Evolutionary conservation across 1,140 invertebrate species (phyloP).

Genomic region (Lucilia cuprina): DNA sequence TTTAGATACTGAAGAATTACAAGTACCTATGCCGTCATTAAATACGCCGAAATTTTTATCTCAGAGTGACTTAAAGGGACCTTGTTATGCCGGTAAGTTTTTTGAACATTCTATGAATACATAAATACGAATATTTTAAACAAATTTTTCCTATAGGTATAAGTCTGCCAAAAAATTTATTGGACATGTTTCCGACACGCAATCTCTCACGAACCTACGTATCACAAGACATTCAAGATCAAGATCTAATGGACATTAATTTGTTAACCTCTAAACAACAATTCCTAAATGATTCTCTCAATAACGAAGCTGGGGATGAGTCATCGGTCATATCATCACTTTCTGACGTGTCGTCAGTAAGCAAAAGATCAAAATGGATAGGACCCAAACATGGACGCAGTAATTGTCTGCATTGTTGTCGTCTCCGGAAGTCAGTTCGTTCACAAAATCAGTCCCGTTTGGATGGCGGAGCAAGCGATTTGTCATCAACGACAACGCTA

Average conservation of each 20-base stretch:
- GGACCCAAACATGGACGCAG: slow-evolving; percentile 51
- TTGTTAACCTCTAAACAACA: slow-evolving; percentile 49
- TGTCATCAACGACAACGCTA: slow-evolving; percentile 40
- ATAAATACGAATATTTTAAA: neutral
- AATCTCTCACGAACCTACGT: slow-evolving; percentile 57
- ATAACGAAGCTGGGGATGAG: slow-evolving; percentile 56
- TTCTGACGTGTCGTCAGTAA: slow-evolving; percentile 55
- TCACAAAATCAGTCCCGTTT: slow-evolving; percentile 31
- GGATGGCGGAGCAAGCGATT: slow-evolving; percentile 19
- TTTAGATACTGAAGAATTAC: slow-evolving; percentile 50
- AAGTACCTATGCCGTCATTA: slow-evolving; percentile 49
- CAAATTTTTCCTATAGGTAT: slow-evolving; percentile 67
- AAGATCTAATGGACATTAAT: slow-evolving; percentile 53
- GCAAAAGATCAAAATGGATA: slow-evolving; percentile 50
- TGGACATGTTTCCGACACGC: slow-evolving; percentile 72
- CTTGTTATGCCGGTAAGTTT: slow-evolving; percentile 51
- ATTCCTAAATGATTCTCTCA: slow-evolving; percentile 56
- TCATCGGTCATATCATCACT: slow-evolving; percentile 53
- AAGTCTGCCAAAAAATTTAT: slow-evolving; percentile 74
- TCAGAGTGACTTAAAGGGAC: slow-evolving; percentile 53
- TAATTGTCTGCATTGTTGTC: slow-evolving; percentile 55
- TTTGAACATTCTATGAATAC: neutral
- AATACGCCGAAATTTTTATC: slow-evolving; percentile 54
- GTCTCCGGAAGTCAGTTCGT: slow-evolving; percentile 45
- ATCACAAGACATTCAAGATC: slow-evolving; percentile 58